Evolutionary conservation across 2,888 invertebrate genomes (phyloP).

Genomic region (Parascotia fuliginaria): DNA sequence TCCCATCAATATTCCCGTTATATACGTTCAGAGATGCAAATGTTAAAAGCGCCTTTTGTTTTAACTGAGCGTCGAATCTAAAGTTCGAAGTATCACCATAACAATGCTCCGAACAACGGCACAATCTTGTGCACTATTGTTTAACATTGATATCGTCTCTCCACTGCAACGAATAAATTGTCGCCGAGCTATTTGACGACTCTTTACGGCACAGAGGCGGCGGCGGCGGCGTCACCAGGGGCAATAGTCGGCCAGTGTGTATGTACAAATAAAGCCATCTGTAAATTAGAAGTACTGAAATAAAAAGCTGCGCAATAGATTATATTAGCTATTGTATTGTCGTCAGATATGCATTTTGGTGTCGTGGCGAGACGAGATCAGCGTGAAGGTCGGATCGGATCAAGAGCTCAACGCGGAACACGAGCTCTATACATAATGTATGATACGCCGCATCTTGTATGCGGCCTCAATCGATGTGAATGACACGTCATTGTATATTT

Average conservation of each 20-base stretch:
- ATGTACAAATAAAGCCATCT: constrained; percentile 4
- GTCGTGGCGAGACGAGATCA: constrained; percentile 38
- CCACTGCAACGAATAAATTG: constrained; percentile 62
- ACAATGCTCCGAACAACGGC: constrained; percentile 68
- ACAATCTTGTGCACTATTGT: constrained; percentile 81
- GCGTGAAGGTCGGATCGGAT: constrained; percentile 57
- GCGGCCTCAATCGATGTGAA: constrained; percentile 82
- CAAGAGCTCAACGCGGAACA: constrained; percentile 64
- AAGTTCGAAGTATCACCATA: constrained; percentile 73
- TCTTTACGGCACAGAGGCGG: constrained; percentile 31
- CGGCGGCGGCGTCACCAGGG: constrained; percentile 33
- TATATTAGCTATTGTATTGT: not conserved
- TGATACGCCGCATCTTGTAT: constrained; percentile 75
- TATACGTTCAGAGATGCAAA: constrained; percentile 67
- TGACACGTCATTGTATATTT: constrained; percentile 83
- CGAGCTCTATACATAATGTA: constrained; percentile 71
- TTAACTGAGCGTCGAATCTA: constrained; percentile 68
- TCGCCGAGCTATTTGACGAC: constrained; percentile 55
- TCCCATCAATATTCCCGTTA: constrained; percentile 53
- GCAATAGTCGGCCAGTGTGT: constrained; percentile 57
- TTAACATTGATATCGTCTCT: constrained; percentile 57
- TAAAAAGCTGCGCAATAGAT: too few relatives aligned
- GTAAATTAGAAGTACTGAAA: too few relatives aligned
- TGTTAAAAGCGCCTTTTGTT: constrained; percentile 69
- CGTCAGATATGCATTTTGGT: constrained; percentile 15